Evolutionary conservation across 2,113 vertebrate species (phyloP).

Genomic region (Seriola dumerili): DNA sequence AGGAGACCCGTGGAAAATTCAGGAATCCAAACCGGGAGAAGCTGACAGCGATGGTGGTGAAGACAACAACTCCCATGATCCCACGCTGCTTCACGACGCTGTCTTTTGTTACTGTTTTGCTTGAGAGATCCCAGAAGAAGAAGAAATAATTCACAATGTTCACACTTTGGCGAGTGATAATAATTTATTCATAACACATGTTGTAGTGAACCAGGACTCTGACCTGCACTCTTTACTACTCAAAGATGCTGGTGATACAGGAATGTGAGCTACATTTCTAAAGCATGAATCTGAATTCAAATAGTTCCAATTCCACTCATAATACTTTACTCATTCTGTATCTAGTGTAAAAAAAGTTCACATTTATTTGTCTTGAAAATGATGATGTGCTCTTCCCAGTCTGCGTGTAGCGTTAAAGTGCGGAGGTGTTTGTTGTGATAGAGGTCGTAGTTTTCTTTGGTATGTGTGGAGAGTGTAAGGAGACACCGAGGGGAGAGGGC

Average conservation of each 20-base stretch:
- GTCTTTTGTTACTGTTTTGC: too few species aligned
- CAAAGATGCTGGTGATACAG: not conserved
- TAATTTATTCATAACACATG: too few species aligned
- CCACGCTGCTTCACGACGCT: too few species aligned
- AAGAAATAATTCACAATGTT: too few species aligned
- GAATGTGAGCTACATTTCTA: not conserved
- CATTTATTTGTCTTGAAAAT: not conserved
- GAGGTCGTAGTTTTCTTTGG: slow-evolving; percentile 53
- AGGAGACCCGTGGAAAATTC: too few species aligned
- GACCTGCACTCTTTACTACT: too few species aligned
- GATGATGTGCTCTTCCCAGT: not conserved
- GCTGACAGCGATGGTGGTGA: too few species aligned
- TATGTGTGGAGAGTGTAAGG: slow-evolving; percentile 62
- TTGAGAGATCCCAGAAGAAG: too few species aligned
- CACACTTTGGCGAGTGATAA: too few species aligned
- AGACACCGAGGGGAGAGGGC: slow-evolving; percentile 34
- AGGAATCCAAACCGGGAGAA: too few species aligned
- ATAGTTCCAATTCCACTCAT: not conserved
- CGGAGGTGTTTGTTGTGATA: slow-evolving; percentile 30
- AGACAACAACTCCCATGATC: too few species aligned
- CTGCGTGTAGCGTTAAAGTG: not conserved
- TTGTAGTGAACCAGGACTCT: too few species aligned
- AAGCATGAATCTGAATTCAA: not conserved
- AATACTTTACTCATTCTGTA: not conserved
- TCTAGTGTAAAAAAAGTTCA: not conserved